These are phyloP conservation scores for Odiellus spinosus DNA, from an alignment of 2,888 invertebrate genomes.

Conservation along the genomic window DNA sequence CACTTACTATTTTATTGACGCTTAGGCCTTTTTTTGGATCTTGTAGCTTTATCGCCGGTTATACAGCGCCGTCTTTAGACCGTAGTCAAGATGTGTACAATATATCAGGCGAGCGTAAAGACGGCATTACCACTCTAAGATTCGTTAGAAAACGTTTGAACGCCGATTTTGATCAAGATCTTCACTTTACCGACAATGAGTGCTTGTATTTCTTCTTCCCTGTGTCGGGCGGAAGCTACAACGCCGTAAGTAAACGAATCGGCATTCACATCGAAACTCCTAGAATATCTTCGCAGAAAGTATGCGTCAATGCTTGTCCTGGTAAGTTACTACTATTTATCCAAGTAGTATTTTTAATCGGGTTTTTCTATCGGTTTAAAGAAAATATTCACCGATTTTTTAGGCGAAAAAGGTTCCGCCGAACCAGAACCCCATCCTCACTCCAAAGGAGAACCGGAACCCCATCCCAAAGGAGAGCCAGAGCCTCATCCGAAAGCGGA, in stretches of 20 bases:
- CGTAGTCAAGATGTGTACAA: constrained; percentile 53
- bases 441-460: neutral
- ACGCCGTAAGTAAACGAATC: constrained; percentile 66
- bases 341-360: too few species aligned
- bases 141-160: constrained; percentile 62
- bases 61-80: constrained; percentile 46
- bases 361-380: too few species aligned
- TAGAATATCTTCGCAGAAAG: constrained; percentile 49
- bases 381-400: neutral
- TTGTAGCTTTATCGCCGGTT: constrained; percentile 55
- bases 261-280: constrained; percentile 60
- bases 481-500: neutral
- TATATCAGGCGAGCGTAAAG: constrained; percentile 50
- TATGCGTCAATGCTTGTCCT: constrained; percentile 62
- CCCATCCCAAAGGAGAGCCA: neutral
- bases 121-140: constrained; percentile 58
- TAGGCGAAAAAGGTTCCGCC: neutral
- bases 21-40: neutral
- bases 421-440: constrained; percentile 1
- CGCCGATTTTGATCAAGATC: constrained; percentile 47
- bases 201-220: constrained; percentile 78
- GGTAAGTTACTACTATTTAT: too few species aligned
- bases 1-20: neutral
- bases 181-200: constrained; percentile 60
- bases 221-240: constrained; percentile 61